These are phyloP conservation scores for Psophia crepitans DNA, from an alignment of 2,113 vertebrate species.

Conservation along the genomic window DNA sequence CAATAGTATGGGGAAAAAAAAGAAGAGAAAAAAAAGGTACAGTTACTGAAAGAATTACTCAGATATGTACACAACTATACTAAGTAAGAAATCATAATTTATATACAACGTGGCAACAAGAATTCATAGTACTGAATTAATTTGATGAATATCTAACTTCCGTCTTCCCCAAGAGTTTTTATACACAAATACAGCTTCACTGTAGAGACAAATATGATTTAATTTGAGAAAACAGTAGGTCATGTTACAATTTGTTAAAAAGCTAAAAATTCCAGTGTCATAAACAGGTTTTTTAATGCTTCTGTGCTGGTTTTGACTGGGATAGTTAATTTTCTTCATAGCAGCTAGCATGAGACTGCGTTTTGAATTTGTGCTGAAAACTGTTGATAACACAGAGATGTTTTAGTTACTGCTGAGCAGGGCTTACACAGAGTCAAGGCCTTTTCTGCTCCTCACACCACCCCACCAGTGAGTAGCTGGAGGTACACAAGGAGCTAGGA, in stretches of 20 bases:
- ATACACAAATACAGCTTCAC: neutral
- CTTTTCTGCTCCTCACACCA: too few relatives aligned
- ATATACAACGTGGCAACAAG: neutral
- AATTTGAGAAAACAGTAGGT: neutral
- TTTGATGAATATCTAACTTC: neutral
- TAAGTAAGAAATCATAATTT: neutral
- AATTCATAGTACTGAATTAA: neutral
- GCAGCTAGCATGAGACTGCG: too few relatives aligned
- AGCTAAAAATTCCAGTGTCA: neutral
- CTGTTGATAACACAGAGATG: too few relatives aligned
- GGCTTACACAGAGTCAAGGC: too few relatives aligned
- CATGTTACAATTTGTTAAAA: neutral
- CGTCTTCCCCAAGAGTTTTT: neutral
- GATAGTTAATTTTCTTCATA: too few relatives aligned
- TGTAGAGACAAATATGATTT: neutral
- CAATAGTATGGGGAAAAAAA: fast-evolving
- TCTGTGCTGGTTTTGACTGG: too few relatives aligned
- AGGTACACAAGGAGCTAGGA: too few relatives aligned
- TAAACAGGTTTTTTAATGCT: slow-evolving; percentile 5
- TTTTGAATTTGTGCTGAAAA: too few relatives aligned
- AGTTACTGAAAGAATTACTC: neutral
- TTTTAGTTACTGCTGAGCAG: too few relatives aligned
- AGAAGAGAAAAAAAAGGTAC: neutral
- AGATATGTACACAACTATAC: neutral
- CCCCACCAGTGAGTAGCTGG: too few relatives aligned